Evolutionary conservation across 2,888 invertebrate species (phyloP).

Genomic region (Tenthredo amoena): DNA sequence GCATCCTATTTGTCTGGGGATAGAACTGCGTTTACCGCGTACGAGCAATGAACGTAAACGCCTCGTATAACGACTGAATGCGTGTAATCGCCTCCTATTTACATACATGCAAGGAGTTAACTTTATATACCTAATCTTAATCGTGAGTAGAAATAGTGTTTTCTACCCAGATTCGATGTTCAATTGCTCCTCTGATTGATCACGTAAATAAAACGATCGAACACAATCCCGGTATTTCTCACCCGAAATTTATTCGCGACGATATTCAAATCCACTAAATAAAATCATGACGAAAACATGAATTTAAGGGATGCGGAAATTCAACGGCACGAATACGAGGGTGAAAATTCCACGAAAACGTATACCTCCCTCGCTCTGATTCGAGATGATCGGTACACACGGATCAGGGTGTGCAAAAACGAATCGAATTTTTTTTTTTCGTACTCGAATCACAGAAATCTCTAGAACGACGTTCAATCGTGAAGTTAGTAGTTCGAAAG

Average conservation of each 20-base stretch:
- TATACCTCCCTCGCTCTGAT: too few relatives aligned
- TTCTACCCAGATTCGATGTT: neutral
- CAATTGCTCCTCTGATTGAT: neutral
- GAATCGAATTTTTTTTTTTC: too few relatives aligned
- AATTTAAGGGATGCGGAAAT: too few relatives aligned
- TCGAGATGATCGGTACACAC: too few relatives aligned
- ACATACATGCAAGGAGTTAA: neutral
- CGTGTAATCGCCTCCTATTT: conserved; percentile 39
- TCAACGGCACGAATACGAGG: neutral
- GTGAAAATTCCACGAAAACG: too few relatives aligned
- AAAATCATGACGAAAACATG: too few relatives aligned
- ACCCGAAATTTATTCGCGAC: neutral
- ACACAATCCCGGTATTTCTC: neutral
- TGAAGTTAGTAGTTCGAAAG: too few relatives aligned
- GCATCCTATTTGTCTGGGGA: conserved; percentile 42
- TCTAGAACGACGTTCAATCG: too few relatives aligned
- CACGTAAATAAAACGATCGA: neutral
- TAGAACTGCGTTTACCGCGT: conserved; percentile 40
- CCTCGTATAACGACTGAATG: conserved; percentile 34
- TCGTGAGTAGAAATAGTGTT: neutral
- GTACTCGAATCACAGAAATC: too few relatives aligned
- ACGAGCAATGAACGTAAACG: conserved; percentile 44
- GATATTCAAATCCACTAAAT: neutral
- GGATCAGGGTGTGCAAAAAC: too few relatives aligned
- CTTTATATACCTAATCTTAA: neutral